A percentile compares a stretch with the other conserved stretches of the same genome.
Evolutionary conservation across 2,888 invertebrate species (phyloP).

Genomic region (Polydrusus tereticollis): DNA sequence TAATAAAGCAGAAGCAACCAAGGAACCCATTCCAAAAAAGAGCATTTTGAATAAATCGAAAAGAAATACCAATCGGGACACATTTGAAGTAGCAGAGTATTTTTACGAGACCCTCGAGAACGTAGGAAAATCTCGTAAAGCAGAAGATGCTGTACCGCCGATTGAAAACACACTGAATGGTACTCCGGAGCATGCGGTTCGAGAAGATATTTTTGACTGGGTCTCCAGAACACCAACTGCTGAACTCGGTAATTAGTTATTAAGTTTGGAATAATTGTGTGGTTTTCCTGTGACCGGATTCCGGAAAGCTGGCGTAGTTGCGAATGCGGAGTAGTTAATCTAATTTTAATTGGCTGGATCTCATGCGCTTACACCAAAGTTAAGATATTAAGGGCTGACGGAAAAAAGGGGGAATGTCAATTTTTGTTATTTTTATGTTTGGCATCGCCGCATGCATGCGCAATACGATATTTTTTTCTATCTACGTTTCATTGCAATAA

Average conservation of each 20-base stretch:
- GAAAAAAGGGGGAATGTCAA: too few relatives aligned
- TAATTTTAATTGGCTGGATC: too few relatives aligned
- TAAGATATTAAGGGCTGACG: too few relatives aligned
- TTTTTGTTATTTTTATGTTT: too few relatives aligned
- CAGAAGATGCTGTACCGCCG: not conserved
- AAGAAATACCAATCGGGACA: not conserved
- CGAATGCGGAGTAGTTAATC: too few relatives aligned
- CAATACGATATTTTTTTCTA: too few relatives aligned
- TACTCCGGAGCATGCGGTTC: not conserved
- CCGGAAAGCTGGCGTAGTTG: too few relatives aligned
- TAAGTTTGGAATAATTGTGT: not conserved
- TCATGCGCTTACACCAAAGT: too few relatives aligned
- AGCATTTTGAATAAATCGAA: not conserved
- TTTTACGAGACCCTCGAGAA: not conserved
- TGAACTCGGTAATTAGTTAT: not conserved
- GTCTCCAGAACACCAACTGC: not conserved
- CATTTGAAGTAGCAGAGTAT: not conserved
- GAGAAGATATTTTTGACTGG: not conserved
- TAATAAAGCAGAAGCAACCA: too few relatives aligned
- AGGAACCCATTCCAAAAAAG: not conserved
- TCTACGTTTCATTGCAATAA: too few relatives aligned
- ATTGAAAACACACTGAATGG: not conserved
- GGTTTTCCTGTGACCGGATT: not conserved
- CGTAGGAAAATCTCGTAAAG: not conserved
- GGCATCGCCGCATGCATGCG: too few relatives aligned